Evolutionary conservation across 1,140 invertebrate species (phyloP).

Genomic region (Aethina tumida): DNA sequence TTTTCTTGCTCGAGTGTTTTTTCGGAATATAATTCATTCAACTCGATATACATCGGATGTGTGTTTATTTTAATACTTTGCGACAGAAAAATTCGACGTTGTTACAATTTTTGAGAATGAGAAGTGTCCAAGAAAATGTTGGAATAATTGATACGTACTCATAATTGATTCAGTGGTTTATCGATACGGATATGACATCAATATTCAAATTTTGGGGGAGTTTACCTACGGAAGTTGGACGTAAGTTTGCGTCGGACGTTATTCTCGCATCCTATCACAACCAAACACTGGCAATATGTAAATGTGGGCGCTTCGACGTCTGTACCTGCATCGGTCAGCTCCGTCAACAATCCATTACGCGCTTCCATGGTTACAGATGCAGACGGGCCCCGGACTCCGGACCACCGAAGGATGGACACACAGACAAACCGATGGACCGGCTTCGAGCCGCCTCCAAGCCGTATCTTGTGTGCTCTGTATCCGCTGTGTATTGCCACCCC

Average conservation of each 20-base stretch:
- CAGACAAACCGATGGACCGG: too few relatives aligned
- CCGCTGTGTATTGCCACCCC: conserved; percentile 6
- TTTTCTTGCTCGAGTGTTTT: conserved; percentile 16
- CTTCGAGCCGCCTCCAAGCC: too few relatives aligned
- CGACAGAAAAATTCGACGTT: conserved; percentile 2
- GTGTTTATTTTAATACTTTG: conserved; percentile 3
- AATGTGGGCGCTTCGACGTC: conserved; percentile 24
- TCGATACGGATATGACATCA: conserved; percentile 22
- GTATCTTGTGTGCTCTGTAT: too few relatives aligned
- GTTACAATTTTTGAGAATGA: background rate
- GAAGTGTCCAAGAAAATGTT: conserved; percentile 1
- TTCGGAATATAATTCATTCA: conserved; percentile 15
- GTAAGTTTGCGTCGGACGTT: conserved; percentile 31
- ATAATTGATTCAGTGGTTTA: background rate
- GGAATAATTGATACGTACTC: too few relatives aligned
- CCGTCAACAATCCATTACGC: conserved; percentile 35
- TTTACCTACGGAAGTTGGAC: conserved; percentile 29
- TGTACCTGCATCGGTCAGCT: conserved; percentile 36
- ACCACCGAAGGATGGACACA: conserved; percentile 2
- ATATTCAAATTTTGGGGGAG: conserved; percentile 30
- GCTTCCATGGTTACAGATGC: conserved; percentile 18
- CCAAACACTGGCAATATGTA: conserved; percentile 33
- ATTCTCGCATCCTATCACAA: conserved; percentile 28
- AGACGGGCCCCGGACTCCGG: conserved; percentile 6
- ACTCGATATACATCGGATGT: too few relatives aligned